Evolutionary conservation across 2,888 invertebrate species (phyloP).

Genomic region (Drosophila tripunctata): DNA sequence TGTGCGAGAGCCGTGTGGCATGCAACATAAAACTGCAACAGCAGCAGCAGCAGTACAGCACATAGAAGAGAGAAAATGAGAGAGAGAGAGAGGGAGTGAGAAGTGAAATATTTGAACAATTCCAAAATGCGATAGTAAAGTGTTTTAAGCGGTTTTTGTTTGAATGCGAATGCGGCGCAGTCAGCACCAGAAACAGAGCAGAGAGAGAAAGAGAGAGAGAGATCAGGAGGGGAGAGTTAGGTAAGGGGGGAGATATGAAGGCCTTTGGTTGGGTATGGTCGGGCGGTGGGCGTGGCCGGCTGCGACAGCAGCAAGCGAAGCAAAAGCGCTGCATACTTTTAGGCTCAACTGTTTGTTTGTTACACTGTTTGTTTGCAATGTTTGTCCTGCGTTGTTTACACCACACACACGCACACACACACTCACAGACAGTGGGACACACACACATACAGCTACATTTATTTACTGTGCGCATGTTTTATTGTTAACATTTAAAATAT

Average conservation of each 20-base stretch:
- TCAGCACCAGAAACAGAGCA: neutral
- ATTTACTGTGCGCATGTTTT: conserved; percentile 75
- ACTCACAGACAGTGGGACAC: neutral
- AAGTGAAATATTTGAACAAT: conserved; percentile 77
- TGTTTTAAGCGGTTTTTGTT: conserved; percentile 79
- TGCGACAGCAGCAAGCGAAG: conserved; percentile 26
- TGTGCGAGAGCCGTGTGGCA: conserved; percentile 16
- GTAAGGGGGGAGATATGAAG: neutral
- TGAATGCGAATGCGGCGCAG: conserved; percentile 57
- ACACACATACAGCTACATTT: conserved; percentile 38
- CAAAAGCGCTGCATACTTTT: conserved; percentile 71
- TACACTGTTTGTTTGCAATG: conserved; percentile 23
- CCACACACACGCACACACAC: conserved; percentile 16
- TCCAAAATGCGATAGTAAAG: conserved; percentile 80
- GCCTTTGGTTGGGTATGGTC: neutral
- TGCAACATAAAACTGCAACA: conserved; percentile 46
- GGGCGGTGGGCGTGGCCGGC: conserved; percentile 1
- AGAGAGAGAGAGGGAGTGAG: neutral
- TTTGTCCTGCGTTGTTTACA: conserved; percentile 52
- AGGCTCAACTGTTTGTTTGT: conserved; percentile 53
- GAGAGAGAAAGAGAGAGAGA: neutral
- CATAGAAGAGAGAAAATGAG: neutral
- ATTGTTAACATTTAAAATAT: conserved; percentile 80
- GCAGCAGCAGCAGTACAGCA: conserved; percentile 18
- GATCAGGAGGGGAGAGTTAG: neutral